These are phyloP conservation scores for Odobenus rosmarus DNA, from an alignment of 2,113 vertebrate species.

Conservation along the genomic window DNA sequence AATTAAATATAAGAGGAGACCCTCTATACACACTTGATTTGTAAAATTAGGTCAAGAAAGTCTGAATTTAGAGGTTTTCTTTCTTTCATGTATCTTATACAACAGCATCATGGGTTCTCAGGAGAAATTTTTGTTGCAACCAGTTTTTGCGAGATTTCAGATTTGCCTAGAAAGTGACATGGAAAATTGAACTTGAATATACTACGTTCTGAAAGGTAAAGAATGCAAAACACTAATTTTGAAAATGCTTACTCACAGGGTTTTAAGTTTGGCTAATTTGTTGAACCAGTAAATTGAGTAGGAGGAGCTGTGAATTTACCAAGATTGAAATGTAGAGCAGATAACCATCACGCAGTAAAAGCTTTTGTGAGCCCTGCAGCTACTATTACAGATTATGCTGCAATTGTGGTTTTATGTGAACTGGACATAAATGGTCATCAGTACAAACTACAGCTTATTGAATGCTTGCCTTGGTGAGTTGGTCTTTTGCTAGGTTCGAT, in stretches of 20 bases:
- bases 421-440: conserved; percentile 50
- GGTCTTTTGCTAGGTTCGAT: conserved; percentile 37
- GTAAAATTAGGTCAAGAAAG: conserved; percentile 39
- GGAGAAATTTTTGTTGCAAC: background rate
- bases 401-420: conserved; percentile 55
- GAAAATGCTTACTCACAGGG: background rate
- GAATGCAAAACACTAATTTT: background rate
- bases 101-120: background rate
- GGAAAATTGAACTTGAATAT: background rate
- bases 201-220: background rate
- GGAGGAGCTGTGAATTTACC: background rate
- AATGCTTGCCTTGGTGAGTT: conserved; percentile 10
- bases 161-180: background rate
- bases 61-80: conserved; percentile 5
- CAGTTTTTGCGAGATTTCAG: background rate
- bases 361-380: background rate
- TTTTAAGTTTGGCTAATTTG: conserved; percentile 46
- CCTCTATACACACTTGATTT: background rate
- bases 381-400: background rate
- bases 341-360: background rate
- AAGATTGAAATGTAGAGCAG: background rate
- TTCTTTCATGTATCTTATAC: background rate
- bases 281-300: background rate
- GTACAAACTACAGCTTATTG: conserved; percentile 45
- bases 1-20: conserved; percentile 2